Percentiles rank a stretch among this genome's conserved stretches.
Evolutionary conservation across 2,888 invertebrate genomes (phyloP).

Genomic region (Aphidoletes aphidimyza): DNA sequence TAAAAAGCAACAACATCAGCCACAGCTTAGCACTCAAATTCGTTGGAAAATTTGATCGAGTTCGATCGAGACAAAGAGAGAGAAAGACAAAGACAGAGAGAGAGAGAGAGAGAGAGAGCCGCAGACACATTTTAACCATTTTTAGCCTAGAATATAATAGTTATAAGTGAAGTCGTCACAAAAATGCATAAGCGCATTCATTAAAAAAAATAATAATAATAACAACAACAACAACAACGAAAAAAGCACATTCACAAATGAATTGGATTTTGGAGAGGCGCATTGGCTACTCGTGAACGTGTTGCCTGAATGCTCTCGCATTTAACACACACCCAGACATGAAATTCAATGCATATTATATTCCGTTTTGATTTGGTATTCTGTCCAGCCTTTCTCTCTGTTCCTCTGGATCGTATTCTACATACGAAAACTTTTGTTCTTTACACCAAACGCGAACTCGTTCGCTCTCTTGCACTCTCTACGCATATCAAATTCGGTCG

Average conservation of each 20-base stretch:
- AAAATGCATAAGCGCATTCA: background rate
- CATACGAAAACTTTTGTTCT: background rate
- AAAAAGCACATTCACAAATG: too few species aligned
- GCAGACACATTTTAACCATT: background rate
- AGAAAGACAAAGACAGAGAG: background rate
- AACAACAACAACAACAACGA: too few species aligned
- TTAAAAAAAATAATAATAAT: background rate
- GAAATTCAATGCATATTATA: background rate
- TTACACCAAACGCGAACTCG: too few species aligned
- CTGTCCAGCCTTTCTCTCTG: background rate
- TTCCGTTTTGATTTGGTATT: background rate
- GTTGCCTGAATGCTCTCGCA: too few species aligned
- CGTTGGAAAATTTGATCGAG: background rate
- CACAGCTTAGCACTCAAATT: too few species aligned
- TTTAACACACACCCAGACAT: too few species aligned
- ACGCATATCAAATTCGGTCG: background rate
- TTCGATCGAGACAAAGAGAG: background rate
- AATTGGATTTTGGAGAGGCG: too few species aligned
- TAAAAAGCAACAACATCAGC: too few species aligned
- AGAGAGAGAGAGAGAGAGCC: background rate
- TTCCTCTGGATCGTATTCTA: too few species aligned
- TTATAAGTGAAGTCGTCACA: background rate
- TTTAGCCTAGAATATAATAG: background rate
- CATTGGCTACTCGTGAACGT: too few species aligned
- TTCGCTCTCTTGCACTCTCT: background rate